These are phyloP conservation scores for Acanthornis magna DNA, from an alignment of 2,797 vertebrate species.

Conservation along the genomic window DNA sequence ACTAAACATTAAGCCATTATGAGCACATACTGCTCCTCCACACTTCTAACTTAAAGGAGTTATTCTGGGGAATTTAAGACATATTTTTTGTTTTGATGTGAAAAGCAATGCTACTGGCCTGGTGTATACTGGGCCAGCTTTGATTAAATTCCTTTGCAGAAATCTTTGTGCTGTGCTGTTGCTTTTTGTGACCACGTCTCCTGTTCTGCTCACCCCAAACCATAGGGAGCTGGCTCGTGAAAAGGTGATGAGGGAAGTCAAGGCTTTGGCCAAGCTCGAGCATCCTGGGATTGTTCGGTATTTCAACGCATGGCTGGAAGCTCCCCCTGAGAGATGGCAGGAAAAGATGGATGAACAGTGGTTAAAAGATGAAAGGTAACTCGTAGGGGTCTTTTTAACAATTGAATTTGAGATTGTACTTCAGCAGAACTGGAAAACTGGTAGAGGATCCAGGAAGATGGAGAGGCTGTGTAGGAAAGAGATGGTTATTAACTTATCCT, in stretches of 20 bases:
- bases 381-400: not conserved
- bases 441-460: not conserved
- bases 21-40: no score
- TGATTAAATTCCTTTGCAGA: not conserved
- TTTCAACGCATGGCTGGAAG: slow-evolving; percentile 99
- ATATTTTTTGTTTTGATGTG: not conserved
- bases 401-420: not conserved
- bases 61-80: not conserved
- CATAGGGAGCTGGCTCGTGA: slow-evolving; percentile 91
- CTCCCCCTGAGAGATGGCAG: slow-evolving; percentile 95
- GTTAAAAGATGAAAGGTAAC: slow-evolving; percentile 91
- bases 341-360: slow-evolving; percentile 96
- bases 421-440: not conserved
- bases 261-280: slow-evolving; percentile 95
- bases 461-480: not conserved
- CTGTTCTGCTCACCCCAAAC: not conserved
- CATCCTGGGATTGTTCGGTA: slow-evolving; percentile 97
- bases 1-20: not conserved
- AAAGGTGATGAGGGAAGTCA: slow-evolving; percentile 98
- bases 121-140: not conserved
- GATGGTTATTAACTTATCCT: not conserved
- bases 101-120: not conserved
- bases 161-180: not conserved
- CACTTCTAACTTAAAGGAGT: not conserved
- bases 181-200: not conserved